Evolutionary conservation across 2,113 vertebrate species (phyloP).

Genomic region (Elgaria multicarinata): DNA sequence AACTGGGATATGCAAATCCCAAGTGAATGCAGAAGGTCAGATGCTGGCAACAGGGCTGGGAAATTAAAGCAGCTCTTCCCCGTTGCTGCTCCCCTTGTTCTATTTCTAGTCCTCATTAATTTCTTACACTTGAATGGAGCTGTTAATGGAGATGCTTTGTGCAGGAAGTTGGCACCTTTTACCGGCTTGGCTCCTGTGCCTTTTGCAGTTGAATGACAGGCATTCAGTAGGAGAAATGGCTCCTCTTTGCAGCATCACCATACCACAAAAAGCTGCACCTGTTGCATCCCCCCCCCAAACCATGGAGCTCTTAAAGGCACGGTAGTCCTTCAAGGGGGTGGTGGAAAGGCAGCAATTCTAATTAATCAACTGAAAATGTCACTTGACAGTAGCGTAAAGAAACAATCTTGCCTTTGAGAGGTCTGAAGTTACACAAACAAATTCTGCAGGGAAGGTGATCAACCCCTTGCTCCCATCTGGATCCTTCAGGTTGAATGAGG

Average conservation of each 20-base stretch:
- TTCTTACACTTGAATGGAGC: conserved; percentile 33
- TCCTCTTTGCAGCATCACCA: not conserved
- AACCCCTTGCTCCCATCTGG: not conserved
- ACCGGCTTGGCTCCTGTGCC: not conserved
- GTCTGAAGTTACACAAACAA: not conserved
- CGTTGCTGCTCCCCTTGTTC: not conserved
- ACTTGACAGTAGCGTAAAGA: not conserved
- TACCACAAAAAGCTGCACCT: not conserved
- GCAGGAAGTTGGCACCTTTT: not conserved
- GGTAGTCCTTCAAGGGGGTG: not conserved
- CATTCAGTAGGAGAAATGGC: not conserved
- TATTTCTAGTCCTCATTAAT: conserved; percentile 5
- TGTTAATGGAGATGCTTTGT: not conserved
- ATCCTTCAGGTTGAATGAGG: not conserved
- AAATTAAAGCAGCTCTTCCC: not conserved
- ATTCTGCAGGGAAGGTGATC: not conserved
- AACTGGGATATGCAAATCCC: not conserved
- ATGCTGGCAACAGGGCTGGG: rapidly evolving
- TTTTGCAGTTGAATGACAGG: not conserved
- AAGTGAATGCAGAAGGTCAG: not conserved
- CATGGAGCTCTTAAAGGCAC: not conserved
- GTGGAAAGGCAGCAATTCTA: not conserved
- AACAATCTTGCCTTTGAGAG: not conserved
- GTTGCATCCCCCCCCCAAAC: not conserved
- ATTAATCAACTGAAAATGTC: not conserved